These are phyloP conservation scores for Hyperopisus bebe DNA, from an alignment of 2,113 vertebrate genomes.

Conservation along the genomic window DNA sequence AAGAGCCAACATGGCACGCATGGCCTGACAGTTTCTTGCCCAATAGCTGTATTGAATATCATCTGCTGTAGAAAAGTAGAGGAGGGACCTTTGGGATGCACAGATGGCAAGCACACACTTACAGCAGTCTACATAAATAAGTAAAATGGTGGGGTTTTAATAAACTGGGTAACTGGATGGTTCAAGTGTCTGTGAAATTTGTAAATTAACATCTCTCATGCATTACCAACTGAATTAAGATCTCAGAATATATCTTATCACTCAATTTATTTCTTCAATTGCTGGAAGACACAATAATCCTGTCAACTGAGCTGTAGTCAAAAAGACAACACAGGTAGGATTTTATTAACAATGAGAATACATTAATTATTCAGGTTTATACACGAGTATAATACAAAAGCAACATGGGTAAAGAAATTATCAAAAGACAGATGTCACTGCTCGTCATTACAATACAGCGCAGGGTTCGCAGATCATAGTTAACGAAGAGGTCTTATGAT, in stretches of 20 bases:
- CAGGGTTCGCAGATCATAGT: neutral
- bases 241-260: neutral
- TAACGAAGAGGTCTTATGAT: neutral
- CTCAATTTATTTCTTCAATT: neutral
- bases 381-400: neutral
- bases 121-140: conserved; percentile 60
- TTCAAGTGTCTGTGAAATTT: neutral
- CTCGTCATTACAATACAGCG: conserved; percentile 15
- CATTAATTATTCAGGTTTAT: neutral
- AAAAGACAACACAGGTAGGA: neutral
- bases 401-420: neutral
- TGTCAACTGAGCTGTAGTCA: neutral
- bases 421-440: neutral
- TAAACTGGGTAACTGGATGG: conserved; percentile 30
- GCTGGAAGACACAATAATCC: neutral
- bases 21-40: conserved; percentile 30
- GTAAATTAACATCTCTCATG: neutral
- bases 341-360: neutral
- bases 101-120: conserved; percentile 54
- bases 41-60: conserved; percentile 62
- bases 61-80: conserved; percentile 60
- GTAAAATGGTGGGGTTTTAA: conserved; percentile 35
- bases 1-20: conserved; percentile 51
- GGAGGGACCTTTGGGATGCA: conserved; percentile 41
- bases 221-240: neutral